phyloP scores from a whole-genome alignment of 1,140 invertebrate species.

The Agraylea sexmaculata region DNA sequence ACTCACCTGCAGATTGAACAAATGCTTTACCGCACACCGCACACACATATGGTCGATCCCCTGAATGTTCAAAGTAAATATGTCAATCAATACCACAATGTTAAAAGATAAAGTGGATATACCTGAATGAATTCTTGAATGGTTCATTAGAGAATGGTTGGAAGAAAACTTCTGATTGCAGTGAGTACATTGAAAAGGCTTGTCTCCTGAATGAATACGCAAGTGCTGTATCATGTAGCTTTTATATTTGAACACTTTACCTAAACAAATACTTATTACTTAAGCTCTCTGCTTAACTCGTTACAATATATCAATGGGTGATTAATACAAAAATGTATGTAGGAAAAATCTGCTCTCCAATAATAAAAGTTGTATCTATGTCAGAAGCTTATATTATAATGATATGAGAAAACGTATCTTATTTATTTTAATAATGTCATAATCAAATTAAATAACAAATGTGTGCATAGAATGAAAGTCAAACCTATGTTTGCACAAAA shows the following conservation, averaged over 20 bases:
- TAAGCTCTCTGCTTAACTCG: too few relatives aligned
- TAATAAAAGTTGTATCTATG: too few relatives aligned
- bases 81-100: constrained; percentile 8
- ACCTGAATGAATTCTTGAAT: constrained; percentile 18
- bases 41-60: constrained; percentile 18
- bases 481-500: too few relatives aligned
- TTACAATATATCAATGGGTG: too few relatives aligned
- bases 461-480: too few relatives aligned
- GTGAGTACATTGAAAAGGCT: constrained; percentile 15
- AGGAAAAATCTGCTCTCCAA: too few relatives aligned
- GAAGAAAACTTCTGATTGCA: constrained; percentile 18
- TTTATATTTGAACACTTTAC: constrained; percentile 19
- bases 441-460: constrained; percentile 4
- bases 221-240: constrained; percentile 20
- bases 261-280: constrained; percentile 12
- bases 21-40: constrained; percentile 20
- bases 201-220: constrained; percentile 16
- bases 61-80: constrained; percentile 11
- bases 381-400: too few relatives aligned
- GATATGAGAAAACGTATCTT: too few relatives aligned
- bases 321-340: too few relatives aligned
- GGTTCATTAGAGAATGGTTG: constrained; percentile 13
- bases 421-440: constrained; percentile 3
- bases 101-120: neutral
- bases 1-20: constrained; percentile 16